Percentiles rank a stretch among this genome's conserved stretches.
These are phyloP conservation scores for Pipistrellus kuhlii DNA, from an alignment of 2,797 vertebrate genomes.

Conservation along the genomic window DNA sequence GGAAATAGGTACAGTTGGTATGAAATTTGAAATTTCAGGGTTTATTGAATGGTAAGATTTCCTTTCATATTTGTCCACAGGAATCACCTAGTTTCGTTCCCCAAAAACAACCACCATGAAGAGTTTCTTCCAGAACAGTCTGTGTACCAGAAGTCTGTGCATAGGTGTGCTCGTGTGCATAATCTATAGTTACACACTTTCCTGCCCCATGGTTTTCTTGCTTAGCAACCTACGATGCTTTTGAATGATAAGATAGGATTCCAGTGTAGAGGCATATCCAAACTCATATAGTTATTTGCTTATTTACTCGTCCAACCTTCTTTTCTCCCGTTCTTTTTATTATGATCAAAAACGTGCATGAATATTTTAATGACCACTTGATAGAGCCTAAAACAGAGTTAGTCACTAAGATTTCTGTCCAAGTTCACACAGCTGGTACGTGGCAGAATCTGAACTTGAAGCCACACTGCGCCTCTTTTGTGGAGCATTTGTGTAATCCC, in stretches of 20 bases:
- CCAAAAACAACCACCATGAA: neutral
- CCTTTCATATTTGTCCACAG: neutral
- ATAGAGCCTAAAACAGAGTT: neutral
- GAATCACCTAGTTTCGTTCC: neutral
- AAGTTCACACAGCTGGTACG: neutral
- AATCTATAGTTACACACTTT: neutral
- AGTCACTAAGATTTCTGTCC: neutral
- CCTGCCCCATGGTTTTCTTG: neutral
- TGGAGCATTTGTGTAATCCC: neutral
- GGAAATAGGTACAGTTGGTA: neutral
- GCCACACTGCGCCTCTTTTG: neutral
- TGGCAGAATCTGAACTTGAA: neutral
- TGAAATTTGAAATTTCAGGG: neutral
- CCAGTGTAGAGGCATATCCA: neutral
- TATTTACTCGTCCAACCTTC: neutral
- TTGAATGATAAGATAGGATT: neutral
- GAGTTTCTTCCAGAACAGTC: neutral
- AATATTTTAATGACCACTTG: neutral
- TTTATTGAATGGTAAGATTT: neutral
- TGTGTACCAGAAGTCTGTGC: neutral
- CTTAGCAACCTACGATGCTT: neutral
- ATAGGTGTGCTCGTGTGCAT: accelerated
- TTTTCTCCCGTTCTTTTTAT: neutral
- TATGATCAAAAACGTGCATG: neutral
- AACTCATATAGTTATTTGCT: neutral